A percentile compares a stretch with the other conserved stretches of the same genome.
phyloP scores from a whole-genome alignment of 2,888 invertebrate species.

The Fabriciana adippe region DNA sequence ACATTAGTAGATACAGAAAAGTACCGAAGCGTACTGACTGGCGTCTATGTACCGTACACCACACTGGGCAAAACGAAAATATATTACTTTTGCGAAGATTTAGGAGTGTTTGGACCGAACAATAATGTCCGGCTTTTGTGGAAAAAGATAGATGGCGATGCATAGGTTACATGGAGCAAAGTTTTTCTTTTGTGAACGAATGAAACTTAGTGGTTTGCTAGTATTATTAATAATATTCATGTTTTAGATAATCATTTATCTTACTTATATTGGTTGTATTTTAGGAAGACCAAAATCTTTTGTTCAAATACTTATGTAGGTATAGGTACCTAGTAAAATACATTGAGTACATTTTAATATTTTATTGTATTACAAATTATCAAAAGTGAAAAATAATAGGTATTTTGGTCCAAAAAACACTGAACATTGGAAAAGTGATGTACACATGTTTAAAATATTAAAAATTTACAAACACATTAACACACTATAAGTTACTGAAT shows the following conservation, averaged over 20 bases:
- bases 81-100: slow-evolving; percentile 83
- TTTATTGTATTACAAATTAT: no score
- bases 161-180: slow-evolving; percentile 78
- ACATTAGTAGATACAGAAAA: slow-evolving; percentile 78
- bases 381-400: no score
- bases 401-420: no score
- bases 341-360: no score
- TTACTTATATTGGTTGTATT: no score
- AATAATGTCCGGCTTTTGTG: slow-evolving; percentile 84
- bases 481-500: no score
- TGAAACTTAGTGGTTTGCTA: slow-evolving; percentile 67
- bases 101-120: slow-evolving; percentile 83
- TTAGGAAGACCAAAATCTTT: no score
- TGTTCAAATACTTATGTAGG: no score
- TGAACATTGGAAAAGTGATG: no score
- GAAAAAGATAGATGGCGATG: slow-evolving; percentile 82
- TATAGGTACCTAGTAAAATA: no score
- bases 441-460: no score
- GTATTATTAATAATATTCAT: slow-evolving; percentile 79
- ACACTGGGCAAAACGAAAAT: slow-evolving; percentile 83
- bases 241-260: slow-evolving; percentile 32
- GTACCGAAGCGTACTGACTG: slow-evolving; percentile 69
- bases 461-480: no score
- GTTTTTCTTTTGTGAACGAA: slow-evolving; percentile 79
- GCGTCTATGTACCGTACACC: slow-evolving; percentile 72